phyloP scores from a whole-genome alignment of 1,140 invertebrate species.

The Phthorimaea operculella region DNA sequence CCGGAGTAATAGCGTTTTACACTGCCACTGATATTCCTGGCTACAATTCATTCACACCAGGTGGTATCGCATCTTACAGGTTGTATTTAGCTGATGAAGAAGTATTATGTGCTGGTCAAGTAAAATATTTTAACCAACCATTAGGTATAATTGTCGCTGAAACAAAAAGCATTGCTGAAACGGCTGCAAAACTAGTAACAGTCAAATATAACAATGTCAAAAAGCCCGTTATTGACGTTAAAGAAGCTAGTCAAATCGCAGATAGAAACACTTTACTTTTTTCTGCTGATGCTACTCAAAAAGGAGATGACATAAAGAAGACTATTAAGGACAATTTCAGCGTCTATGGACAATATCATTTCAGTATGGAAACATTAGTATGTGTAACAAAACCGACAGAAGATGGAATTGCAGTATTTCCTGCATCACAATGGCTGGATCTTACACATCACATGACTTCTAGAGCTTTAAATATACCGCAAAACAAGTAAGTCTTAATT shows the following conservation, averaged over 20 bases:
- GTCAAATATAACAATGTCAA: constrained; percentile 68
- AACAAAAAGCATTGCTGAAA: constrained; percentile 70
- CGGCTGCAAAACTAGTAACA: constrained; percentile 73
- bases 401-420: constrained; percentile 71
- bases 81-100: constrained; percentile 51
- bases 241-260: constrained; percentile 27
- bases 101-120: constrained; percentile 59
- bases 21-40: constrained; percentile 81
- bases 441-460: constrained; percentile 67
- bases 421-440: constrained; percentile 73
- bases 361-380: constrained; percentile 67
- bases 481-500: constrained; percentile 33
- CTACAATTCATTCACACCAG: constrained; percentile 68
- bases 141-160: constrained; percentile 78
- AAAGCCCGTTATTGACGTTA: constrained; percentile 35
- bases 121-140: constrained; percentile 76
- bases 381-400: constrained; percentile 72
- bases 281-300: constrained; percentile 12
- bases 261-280: constrained; percentile 20
- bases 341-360: constrained; percentile 39
- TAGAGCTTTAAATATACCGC: constrained; percentile 57
- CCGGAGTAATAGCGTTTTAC: constrained; percentile 78
- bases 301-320: constrained; percentile 39
- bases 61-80: constrained; percentile 4
- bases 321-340: constrained; percentile 34